phyloP scores from a whole-genome alignment of 2,113 vertebrate genomes.

The Corynorhinus townsendii region DNA sequence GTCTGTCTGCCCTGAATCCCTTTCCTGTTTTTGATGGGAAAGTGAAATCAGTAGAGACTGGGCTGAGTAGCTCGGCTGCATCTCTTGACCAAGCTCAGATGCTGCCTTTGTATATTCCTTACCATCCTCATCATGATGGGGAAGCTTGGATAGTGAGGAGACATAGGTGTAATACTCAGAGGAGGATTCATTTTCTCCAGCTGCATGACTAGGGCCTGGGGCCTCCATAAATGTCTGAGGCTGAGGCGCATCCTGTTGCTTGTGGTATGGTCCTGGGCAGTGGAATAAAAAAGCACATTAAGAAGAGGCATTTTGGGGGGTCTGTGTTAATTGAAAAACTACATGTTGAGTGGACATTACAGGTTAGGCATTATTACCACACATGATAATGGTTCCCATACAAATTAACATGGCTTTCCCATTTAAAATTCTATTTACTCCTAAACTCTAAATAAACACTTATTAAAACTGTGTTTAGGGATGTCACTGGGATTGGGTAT shows the following conservation, averaged over 20 bases:
- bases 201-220: too few relatives aligned
- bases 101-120: background rate
- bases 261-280: too few relatives aligned
- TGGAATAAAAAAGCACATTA: background rate
- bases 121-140: background rate
- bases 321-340: background rate
- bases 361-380: background rate
- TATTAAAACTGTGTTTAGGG: background rate
- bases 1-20: background rate
- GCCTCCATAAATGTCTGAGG: too few relatives aligned
- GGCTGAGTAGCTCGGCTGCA: background rate
- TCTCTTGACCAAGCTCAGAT: background rate
- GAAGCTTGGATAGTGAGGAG: rapidly evolving
- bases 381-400: background rate
- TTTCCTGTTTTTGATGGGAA: background rate
- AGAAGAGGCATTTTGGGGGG: background rate
- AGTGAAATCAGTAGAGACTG: background rate
- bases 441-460: background rate
- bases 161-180: too few relatives aligned
- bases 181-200: too few relatives aligned
- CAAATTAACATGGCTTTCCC: too few relatives aligned
- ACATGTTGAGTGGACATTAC: background rate
- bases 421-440: too few relatives aligned
- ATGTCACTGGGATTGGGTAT: background rate
- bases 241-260: too few relatives aligned